A percentile compares a stretch with the other conserved stretches of the same genome.
These are phyloP conservation scores for Valencia hispanica DNA, from an alignment of 2,797 vertebrate genomes.

Conservation along the genomic window DNA sequence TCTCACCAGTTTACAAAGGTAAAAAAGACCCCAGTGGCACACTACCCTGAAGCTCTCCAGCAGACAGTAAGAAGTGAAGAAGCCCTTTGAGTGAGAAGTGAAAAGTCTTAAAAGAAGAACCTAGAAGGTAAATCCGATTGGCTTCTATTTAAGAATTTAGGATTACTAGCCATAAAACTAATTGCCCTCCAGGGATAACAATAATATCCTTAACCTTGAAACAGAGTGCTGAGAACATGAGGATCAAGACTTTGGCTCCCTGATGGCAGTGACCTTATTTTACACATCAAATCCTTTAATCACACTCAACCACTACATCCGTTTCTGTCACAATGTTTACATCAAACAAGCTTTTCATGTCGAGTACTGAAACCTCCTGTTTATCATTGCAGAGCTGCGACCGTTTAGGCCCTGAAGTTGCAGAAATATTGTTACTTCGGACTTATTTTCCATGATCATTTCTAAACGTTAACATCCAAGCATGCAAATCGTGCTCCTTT, in stretches of 20 bases:
- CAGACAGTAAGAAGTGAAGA: background rate
- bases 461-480: background rate
- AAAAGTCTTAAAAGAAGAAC: slow-evolving; percentile 3
- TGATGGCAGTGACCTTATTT: slow-evolving; percentile 5
- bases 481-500: slow-evolving; percentile 4
- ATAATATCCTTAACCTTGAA: slow-evolving; percentile 8
- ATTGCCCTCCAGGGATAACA: slow-evolving; percentile 10
- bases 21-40: background rate
- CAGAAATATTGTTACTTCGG: background rate
- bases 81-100: background rate
- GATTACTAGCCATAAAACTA: background rate
- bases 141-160: background rate
- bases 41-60: background rate
- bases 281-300: slow-evolving; percentile 35
- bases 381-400: background rate
- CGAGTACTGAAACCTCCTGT: background rate
- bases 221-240: background rate
- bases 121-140: slow-evolving; percentile 12
- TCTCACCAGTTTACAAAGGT: background rate
- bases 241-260: slow-evolving; percentile 12
- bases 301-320: slow-evolving; percentile 15
- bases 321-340: background rate
- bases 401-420: background rate
- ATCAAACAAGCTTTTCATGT: background rate
- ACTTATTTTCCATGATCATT: background rate